phyloP scores from a whole-genome alignment of 2,113 vertebrate species.

The Gymnogyps californianus region DNA sequence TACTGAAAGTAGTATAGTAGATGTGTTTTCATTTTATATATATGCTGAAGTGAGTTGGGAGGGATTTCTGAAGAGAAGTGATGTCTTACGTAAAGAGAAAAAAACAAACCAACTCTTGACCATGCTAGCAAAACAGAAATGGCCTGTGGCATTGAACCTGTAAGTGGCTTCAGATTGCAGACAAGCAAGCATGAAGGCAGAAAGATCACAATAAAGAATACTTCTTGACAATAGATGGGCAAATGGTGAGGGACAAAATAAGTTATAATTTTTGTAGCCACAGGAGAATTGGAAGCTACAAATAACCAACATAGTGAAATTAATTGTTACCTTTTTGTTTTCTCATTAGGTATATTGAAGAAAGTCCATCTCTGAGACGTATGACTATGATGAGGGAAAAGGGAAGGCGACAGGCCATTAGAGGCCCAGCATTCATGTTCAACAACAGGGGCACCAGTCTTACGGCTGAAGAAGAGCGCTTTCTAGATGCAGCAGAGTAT shows the following conservation, averaged over 20 bases:
- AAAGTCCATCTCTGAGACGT: slow-evolving; percentile 73
- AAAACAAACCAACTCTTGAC: background rate
- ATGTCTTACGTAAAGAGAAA: background rate
- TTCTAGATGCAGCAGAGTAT: slow-evolving; percentile 84
- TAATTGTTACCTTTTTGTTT: background rate
- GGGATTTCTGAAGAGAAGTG: background rate
- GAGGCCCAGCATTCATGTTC: slow-evolving; percentile 88
- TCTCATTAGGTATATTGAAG: slow-evolving; percentile 68
- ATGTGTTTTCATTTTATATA: background rate
- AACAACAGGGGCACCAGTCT: slow-evolving; percentile 80
- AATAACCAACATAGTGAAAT: background rate
- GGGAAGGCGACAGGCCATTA: slow-evolving; percentile 81
- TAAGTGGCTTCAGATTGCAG: background rate
- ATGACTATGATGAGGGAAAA: slow-evolving; percentile 82
- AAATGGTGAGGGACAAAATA: background rate
- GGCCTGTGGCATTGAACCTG: background rate
- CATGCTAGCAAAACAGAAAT: background rate
- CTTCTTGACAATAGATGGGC: background rate
- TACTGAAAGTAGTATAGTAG: background rate
- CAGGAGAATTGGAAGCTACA: background rate
- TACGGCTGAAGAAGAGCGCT: slow-evolving; percentile 82
- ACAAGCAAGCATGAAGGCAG: background rate
- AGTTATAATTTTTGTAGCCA: background rate
- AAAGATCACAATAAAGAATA: background rate
- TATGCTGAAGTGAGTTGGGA: background rate